Evolutionary conservation across 53 echinoderm and acorn worm species (phyloP), one percentile per base, ranked within the genome.

Genomic region (Echinometra lucunter): DNA sequence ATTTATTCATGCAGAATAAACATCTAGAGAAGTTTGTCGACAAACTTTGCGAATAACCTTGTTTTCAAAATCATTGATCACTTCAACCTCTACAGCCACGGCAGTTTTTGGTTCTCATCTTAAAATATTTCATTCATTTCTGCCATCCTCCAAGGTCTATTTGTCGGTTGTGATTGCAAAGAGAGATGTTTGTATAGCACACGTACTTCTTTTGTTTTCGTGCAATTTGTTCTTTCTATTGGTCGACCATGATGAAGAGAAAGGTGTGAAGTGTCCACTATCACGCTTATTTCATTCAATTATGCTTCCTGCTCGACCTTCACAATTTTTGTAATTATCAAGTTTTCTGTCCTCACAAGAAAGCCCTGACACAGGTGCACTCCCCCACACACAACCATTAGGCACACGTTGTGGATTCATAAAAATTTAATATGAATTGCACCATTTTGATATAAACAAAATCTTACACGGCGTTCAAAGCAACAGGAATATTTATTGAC

Each of bases 211-310:
- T 83, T 85, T 85, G 85, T 85, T 85, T 85, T 85, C n/a, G 49
- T 45, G 11, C 85, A 85, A 85, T 47, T 49, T 45, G 85, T 15
- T n/a, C 10, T 83, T 49, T 83, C 53, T 53, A 78, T 38, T 35
- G 49, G 25, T 4, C 49, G n/a, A 6, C 27, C 45, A 49, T 85
- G 81, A 2, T 85, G 47, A n/a, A 27, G 49, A 16, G 6, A 27
- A 10, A 49, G 49, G 85, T 85, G 85, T 85, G 85, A 85, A 85
- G 85, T 85, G 85, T 49, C 85, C 85, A 28, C 28, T 85, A 35
- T 32, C 72, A 34, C 72, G 30, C 21, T 67, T 78, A 78, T 42
- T 38, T 72, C 19, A 42, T 40, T 40, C 16, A 78, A 78, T 19
- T 78, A 18, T 21, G 18, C 19, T 40, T 78, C 78, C 78, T 42